Conservation (phyloP, 2,888 invertebrate genomes). For the Ophion costatus region DNA sequence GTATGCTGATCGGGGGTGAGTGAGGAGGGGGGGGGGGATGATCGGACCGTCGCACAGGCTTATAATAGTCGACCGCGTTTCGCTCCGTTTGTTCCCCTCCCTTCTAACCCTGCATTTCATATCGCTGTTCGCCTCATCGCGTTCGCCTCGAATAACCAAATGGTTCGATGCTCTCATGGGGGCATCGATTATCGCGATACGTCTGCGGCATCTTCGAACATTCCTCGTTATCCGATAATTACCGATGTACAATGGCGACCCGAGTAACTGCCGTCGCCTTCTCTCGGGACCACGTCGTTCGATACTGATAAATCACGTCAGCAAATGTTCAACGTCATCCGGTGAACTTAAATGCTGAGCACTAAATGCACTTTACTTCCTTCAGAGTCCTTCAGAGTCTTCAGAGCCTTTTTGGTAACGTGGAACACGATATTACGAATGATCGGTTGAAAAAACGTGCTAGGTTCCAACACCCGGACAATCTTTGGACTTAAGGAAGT, state of each 20-base stretch:
- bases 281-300: not conserved
- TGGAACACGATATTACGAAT: not conserved
- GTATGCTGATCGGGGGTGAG: conserved; percentile 27
- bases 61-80: conserved; percentile 60
- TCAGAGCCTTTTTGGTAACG: not conserved
- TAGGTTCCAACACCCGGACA: not conserved
- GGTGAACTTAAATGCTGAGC: not conserved
- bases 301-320: conserved; percentile 12
- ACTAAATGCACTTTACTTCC: no score
- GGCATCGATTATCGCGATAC: conserved; percentile 63
- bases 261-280: not conserved
- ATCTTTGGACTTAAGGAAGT: not conserved
- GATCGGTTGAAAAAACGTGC: not conserved
- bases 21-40: not conserved
- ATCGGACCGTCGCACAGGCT: conserved; percentile 41
- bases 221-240: conserved; percentile 56
- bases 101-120: not conserved
- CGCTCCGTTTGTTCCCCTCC: conserved; percentile 39
- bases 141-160: conserved; percentile 21
- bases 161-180: conserved; percentile 40
- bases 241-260: conserved; percentile 9
- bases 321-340: not conserved
- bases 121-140: conserved; percentile 11
- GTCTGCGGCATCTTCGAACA: conserved; percentile 59
- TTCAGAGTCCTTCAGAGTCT: not conserved